phyloP scores from a whole-genome alignment of 2,888 invertebrate species.

The Heliconius ismenius region DNA sequence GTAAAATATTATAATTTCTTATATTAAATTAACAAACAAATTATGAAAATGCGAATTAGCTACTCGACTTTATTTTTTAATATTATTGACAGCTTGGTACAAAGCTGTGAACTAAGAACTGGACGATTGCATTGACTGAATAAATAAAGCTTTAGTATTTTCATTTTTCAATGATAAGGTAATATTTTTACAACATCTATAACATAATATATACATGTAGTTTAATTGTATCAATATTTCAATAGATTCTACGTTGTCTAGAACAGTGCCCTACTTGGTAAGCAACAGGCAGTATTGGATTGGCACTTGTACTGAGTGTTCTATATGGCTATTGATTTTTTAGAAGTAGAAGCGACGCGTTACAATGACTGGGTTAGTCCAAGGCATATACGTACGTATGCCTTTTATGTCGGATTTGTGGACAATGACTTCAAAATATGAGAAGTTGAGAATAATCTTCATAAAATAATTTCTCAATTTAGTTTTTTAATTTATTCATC shows the following conservation, averaged over 20 bases:
- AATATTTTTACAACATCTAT: neutral
- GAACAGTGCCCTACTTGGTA: neutral
- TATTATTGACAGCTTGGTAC: neutral
- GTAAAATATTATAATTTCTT: neutral
- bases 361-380: slow-evolving; percentile 4
- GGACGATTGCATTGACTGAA: neutral
- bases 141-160: neutral
- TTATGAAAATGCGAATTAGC: neutral
- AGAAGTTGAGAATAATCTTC: neutral
- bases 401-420: neutral
- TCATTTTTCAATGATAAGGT: neutral
- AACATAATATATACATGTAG: neutral
- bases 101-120: too few relatives aligned
- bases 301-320: neutral
- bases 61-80: neutral
- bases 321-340: slow-evolving; percentile 16
- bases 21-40: neutral
- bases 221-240: neutral
- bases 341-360: neutral
- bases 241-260: neutral
- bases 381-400: neutral
- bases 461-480: neutral
- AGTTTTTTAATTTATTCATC: neutral
- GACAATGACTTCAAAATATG: neutral
- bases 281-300: neutral